Conservation (phyloP, 2,113 vertebrate genomes). For the Gadus macrocephalus region DNA sequence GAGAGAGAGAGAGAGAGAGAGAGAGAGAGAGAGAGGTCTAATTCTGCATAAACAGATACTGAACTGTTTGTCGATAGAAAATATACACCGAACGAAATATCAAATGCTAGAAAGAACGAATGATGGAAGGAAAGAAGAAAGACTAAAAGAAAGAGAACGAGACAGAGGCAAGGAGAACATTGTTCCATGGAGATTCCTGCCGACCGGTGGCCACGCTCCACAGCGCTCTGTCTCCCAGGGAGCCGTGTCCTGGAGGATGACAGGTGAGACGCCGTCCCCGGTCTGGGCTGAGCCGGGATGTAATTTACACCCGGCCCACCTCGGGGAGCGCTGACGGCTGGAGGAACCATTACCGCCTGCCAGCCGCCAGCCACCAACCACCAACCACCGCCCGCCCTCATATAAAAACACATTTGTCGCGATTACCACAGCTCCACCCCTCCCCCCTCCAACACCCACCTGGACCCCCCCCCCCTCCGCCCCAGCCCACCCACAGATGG, state of each 20-base stretch:
- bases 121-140: background rate
- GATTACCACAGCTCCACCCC: constrained; percentile 42
- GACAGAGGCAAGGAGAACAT: no score
- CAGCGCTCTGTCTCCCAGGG: constrained; percentile 20
- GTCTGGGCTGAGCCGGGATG: constrained; percentile 56
- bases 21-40: background rate
- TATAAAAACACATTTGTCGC: constrained; percentile 66
- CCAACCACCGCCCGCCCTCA: constrained; percentile 61
- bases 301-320: constrained; percentile 71
- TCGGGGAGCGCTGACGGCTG: constrained; percentile 51
- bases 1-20: background rate
- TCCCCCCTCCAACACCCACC: constrained; percentile 14
- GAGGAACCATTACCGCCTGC: constrained; percentile 61
- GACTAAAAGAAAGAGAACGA: no score
- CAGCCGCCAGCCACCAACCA: constrained; percentile 50
- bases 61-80: background rate
- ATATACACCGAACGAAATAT: background rate
- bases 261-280: constrained; percentile 13
- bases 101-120: background rate
- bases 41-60: no score
- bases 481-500: constrained; percentile 6
- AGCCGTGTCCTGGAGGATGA: constrained; percentile 19
- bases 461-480: background rate
- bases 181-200: background rate
- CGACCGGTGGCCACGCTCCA: constrained; percentile 13